Conservation (phyloP, 2,888 invertebrate genomes). For the Leptinotarsa rubiginosa region DNA sequence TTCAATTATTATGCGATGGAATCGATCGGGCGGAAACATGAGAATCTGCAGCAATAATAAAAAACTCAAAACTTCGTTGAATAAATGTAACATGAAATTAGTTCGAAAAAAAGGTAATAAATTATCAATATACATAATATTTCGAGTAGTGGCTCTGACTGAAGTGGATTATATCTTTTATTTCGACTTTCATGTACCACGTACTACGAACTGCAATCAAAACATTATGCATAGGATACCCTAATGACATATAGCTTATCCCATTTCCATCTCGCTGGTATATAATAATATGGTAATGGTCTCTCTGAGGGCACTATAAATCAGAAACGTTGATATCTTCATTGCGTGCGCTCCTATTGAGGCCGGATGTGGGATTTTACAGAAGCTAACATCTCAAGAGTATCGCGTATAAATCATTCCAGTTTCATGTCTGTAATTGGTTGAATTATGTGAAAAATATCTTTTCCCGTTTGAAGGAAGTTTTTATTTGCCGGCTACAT, state of each 20-base stretch:
- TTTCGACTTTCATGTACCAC: neutral
- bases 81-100: too few species aligned
- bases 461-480: neutral
- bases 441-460: neutral
- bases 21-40: too few species aligned
- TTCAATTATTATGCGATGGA: too few species aligned
- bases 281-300: slow-evolving; percentile 19
- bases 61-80: too few species aligned
- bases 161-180: neutral
- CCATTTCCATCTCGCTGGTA: slow-evolving; percentile 9
- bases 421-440: slow-evolving; percentile 1
- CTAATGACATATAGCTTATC: slow-evolving; percentile 18
- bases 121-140: neutral
- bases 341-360: slow-evolving; percentile 11
- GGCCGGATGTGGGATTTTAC: slow-evolving; percentile 22
- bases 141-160: neutral
- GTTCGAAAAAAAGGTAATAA: neutral
- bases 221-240: slow-evolving; percentile 12
- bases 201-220: slow-evolving; percentile 9
- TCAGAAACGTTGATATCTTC: slow-evolving; percentile 20
- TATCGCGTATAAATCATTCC: slow-evolving; percentile 6
- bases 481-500: neutral
- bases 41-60: too few species aligned
- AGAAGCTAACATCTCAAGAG: slow-evolving; percentile 17
- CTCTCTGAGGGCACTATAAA: slow-evolving; percentile 19